phyloP scores from a whole-genome alignment of 2,888 invertebrate genomes.

The Coremacera marginata region DNA sequence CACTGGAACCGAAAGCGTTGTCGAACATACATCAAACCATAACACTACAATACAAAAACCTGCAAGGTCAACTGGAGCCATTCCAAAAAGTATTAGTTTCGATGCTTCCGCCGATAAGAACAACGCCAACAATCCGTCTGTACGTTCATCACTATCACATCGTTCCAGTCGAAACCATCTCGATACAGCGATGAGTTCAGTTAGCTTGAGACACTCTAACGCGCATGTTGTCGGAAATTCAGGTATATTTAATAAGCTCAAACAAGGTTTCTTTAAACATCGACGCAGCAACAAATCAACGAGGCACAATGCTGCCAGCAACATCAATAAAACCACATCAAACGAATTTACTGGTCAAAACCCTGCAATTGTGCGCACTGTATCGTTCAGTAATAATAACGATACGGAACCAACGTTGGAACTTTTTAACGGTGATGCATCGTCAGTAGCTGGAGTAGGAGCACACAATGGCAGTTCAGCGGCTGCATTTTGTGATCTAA shows the following conservation, averaged over 20 bases:
- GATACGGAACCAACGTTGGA: conserved; percentile 55
- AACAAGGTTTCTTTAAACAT: conserved; percentile 77
- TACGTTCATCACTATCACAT: conserved; percentile 37
- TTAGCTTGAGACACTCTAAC: background rate
- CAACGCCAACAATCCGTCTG: conserved; percentile 54
- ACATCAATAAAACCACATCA: conserved; percentile 19
- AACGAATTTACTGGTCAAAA: conserved; percentile 43
- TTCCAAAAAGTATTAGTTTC: conserved; percentile 92
- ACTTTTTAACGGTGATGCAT: conserved; percentile 44
- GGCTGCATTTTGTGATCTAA: conserved; percentile 74
- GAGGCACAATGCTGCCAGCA: conserved; percentile 31
- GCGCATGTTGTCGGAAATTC: conserved; percentile 65
- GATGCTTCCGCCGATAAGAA: conserved; percentile 89
- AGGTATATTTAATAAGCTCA: conserved; percentile 81
- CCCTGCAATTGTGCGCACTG: conserved; percentile 54
- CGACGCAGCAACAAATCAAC: conserved; percentile 72
- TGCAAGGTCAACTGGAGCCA: conserved; percentile 81
- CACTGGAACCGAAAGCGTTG: background rate
- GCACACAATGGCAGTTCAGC: conserved; percentile 15
- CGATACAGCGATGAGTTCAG: conserved; percentile 2
- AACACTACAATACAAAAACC: conserved; percentile 62
- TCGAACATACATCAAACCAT: background rate
- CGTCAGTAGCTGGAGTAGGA: conserved; percentile 20
- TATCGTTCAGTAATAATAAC: conserved; percentile 62
- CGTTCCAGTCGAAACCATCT: conserved; percentile 33